These are phyloP conservation scores for Rhinichthys osculus DNA, from an alignment of 2,797 vertebrate genomes.

Conservation along the genomic window DNA sequence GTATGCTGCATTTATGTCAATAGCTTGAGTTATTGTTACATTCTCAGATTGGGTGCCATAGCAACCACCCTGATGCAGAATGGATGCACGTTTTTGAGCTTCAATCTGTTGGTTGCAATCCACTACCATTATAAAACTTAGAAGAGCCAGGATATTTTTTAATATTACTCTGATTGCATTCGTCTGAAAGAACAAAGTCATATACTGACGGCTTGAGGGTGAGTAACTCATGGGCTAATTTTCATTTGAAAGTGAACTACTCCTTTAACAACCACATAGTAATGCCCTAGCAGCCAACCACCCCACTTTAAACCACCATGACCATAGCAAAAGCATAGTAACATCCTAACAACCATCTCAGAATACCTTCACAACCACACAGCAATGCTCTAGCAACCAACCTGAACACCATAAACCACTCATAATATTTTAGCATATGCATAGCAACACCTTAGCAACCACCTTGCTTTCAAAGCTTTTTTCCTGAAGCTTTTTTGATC, in stretches of 20 bases:
- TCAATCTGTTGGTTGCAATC: too few relatives aligned
- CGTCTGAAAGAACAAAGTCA: too few relatives aligned
- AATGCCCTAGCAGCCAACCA: neutral
- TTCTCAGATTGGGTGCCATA: neutral
- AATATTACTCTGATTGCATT: too few relatives aligned
- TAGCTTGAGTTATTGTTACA: constrained; percentile 16
- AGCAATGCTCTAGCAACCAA: neutral
- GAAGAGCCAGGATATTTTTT: too few relatives aligned
- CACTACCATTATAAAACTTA: too few relatives aligned
- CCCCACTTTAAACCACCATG: neutral
- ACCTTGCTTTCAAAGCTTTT: neutral
- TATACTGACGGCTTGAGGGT: too few relatives aligned
- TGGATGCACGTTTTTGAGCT: too few relatives aligned
- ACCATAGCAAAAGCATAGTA: neutral
- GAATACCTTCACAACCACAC: neutral
- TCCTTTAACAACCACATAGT: too few relatives aligned
- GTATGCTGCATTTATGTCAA: constrained; percentile 21
- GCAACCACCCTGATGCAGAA: neutral
- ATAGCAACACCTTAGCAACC: neutral
- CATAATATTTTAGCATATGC: neutral
- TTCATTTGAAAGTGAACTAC: too few relatives aligned
- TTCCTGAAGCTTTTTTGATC: neutral
- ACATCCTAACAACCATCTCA: neutral
- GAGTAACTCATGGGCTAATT: too few relatives aligned
- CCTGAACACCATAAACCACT: neutral